phyloP scores from a whole-genome alignment of 2,888 invertebrate species.

The Melitaea athalia region DNA sequence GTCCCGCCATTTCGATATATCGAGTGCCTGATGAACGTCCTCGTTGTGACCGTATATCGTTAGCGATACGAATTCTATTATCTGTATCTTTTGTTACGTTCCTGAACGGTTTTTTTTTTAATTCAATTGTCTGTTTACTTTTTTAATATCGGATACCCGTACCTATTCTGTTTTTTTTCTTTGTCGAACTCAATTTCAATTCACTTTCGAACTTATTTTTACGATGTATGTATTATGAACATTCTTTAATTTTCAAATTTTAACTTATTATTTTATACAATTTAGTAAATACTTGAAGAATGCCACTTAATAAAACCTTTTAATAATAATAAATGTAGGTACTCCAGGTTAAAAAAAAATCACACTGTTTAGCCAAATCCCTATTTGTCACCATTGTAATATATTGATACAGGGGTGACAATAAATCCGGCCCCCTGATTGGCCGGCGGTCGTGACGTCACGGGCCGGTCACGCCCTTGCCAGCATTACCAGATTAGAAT shows the following conservation, averaged over 20 bases:
- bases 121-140: not conserved
- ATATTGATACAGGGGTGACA: conserved; percentile 58
- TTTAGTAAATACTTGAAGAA: not conserved
- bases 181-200: too few species aligned
- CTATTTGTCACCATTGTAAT: conserved; percentile 28
- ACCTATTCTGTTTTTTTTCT: too few species aligned
- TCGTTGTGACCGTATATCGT: not conserved
- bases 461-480: conserved; percentile 63
- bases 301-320: not conserved
- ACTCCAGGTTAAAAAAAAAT: not conserved
- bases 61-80: not conserved
- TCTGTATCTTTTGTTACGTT: not conserved
- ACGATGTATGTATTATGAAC: too few species aligned
- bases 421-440: conserved; percentile 62
- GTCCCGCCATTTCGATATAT: conserved; percentile 13
- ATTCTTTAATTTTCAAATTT: too few species aligned
- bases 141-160: too few species aligned
- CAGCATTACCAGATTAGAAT: conserved; percentile 62
- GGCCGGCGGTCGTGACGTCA: conserved; percentile 68
- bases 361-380: conserved; percentile 6
- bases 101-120: not conserved
- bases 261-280: not conserved
- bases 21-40: not conserved
- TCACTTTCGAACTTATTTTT: too few species aligned
- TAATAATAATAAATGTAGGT: not conserved